These are phyloP conservation scores for Heliconius charithonia DNA, from an alignment of 2,888 invertebrate genomes.

Conservation along the genomic window DNA sequence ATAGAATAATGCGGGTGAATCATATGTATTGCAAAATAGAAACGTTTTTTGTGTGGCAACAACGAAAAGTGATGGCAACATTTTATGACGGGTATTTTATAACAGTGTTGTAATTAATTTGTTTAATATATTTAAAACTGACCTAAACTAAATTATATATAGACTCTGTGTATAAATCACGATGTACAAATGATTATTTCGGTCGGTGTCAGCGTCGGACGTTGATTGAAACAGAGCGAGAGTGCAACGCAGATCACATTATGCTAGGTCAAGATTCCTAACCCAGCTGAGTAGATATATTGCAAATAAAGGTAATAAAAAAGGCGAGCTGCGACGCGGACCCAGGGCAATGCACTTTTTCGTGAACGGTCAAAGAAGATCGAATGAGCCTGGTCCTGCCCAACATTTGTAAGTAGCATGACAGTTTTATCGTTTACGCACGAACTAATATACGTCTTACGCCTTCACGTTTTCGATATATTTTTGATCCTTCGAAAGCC, in stretches of 20 bases:
- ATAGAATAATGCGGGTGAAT: constrained; percentile 31
- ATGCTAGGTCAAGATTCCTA: constrained; percentile 81
- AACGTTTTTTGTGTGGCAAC: constrained; percentile 18
- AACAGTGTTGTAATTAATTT: background rate
- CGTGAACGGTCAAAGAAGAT: constrained; percentile 70
- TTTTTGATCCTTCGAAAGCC: background rate
- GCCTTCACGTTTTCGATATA: background rate
- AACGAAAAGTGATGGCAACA: background rate
- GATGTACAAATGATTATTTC: background rate
- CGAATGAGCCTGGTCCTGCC: constrained; percentile 60
- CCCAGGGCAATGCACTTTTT: constrained; percentile 79
- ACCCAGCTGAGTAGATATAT: constrained; percentile 70
- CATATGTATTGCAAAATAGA: constrained; percentile 20
- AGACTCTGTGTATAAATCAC: background rate
- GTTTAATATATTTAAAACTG: background rate
- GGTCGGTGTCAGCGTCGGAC: constrained; percentile 1
- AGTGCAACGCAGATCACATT: constrained; percentile 72
- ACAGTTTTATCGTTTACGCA: constrained; percentile 54
- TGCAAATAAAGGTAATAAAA: constrained; percentile 64
- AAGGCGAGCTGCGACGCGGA: constrained; percentile 57
- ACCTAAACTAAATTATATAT: too few relatives aligned
- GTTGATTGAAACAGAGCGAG: constrained; percentile 41
- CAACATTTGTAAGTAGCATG: constrained; percentile 68
- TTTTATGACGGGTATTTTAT: background rate
- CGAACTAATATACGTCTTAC: constrained; percentile 49